Evolutionary conservation across 2,797 vertebrate species (phyloP).

Genomic region (Phoebastria nigripes): DNA sequence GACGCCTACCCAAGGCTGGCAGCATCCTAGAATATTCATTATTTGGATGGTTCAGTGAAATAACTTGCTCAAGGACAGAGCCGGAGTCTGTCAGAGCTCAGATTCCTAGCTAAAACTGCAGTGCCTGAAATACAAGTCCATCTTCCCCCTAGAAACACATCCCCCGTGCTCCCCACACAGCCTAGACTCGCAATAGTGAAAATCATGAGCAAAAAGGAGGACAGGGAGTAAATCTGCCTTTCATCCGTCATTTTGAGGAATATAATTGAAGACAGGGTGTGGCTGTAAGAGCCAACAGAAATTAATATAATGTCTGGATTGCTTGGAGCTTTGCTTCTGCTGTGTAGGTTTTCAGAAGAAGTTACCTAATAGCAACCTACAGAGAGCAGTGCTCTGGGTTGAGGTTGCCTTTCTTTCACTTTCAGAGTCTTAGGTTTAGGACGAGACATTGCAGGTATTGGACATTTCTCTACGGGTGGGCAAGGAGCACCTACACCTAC

Average conservation of each 20-base stretch:
- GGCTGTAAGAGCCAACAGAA: conserved; percentile 31
- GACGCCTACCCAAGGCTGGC: conserved; percentile 19
- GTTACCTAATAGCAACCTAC: background rate
- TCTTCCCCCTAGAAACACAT: background rate
- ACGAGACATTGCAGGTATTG: background rate
- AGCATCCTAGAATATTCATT: conserved; percentile 7
- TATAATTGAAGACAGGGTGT: conserved; percentile 54
- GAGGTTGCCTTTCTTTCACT: background rate
- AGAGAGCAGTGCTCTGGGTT: background rate
- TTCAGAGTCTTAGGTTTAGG: background rate
- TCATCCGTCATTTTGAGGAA: conserved; percentile 43
- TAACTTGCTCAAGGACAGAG: conserved; percentile 24
- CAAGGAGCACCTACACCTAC: background rate
- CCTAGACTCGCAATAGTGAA: background rate
- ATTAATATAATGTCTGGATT: conserved; percentile 29
- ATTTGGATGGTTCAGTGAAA: background rate
- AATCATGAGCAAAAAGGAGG: background rate
- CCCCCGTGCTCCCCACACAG: background rate
- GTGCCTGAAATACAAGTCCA: conserved; percentile 49
- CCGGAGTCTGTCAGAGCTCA: background rate
- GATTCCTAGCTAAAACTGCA: background rate
- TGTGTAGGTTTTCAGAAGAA: background rate
- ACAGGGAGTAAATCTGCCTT: conserved; percentile 27
- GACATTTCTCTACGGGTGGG: rapidly evolving
- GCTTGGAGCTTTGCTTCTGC: conserved; percentile 25